A percentile compares a stretch with the other conserved stretches of the same genome.
phyloP scores from a whole-genome alignment of 2,113 vertebrate genomes.

The Chitala chitala region DNA sequence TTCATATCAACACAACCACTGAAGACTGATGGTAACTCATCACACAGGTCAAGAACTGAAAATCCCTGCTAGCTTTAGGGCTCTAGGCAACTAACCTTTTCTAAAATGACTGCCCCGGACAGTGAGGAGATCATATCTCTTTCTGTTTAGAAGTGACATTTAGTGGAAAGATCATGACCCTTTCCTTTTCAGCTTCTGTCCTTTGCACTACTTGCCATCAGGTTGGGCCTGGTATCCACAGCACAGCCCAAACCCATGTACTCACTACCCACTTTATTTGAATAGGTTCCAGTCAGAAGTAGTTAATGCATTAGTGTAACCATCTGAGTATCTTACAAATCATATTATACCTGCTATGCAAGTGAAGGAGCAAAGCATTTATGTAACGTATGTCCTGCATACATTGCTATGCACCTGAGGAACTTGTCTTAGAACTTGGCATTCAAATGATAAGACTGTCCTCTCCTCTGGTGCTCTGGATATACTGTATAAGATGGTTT shows the following conservation, averaged over 20 bases:
- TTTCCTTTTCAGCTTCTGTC: slow-evolving; percentile 45
- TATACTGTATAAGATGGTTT: slow-evolving; percentile 50
- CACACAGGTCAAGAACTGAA: no score
- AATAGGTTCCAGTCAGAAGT: no score
- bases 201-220: slow-evolving; percentile 10
- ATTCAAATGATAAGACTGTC: slow-evolving; percentile 26
- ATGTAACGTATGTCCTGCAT: not conserved
- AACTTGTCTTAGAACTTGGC: not conserved
- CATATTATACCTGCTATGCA: not conserved
- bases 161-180: slow-evolving; percentile 69
- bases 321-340: not conserved
- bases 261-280: no score
- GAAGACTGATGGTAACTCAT: no score
- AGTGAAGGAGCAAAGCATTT: no score
- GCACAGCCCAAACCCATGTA: no score
- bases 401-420: not conserved
- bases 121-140: slow-evolving; percentile 60
- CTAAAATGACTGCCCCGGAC: slow-evolving; percentile 36
- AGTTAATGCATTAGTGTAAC: no score
- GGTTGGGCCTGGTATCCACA: not conserved
- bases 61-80: not conserved
- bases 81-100: slow-evolving; percentile 57
- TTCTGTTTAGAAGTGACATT: slow-evolving; percentile 61
- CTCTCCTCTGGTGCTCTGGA: slow-evolving; percentile 10
- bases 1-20: no score